Base-by-base conservation (phyloP, 2,797 vertebrate genomes). In the Clarias platycephalus region DNA sequence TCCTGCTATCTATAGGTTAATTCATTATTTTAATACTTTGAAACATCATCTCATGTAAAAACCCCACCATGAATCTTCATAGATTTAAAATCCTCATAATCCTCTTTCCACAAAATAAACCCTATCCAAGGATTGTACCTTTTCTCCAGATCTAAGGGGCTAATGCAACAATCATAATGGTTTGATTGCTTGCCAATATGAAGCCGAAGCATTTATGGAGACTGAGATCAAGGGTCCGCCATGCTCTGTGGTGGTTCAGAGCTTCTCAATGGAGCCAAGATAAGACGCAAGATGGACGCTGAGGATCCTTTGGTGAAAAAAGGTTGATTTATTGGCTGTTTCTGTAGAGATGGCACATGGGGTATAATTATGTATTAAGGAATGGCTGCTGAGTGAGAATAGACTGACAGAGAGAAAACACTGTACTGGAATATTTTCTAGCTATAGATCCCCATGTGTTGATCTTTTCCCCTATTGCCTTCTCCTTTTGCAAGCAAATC, bases 401-500 rank as follows among this genome's bases (percentile, higher is more conserved):
- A 76, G 26, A 67, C 77, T 83, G 79, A 70, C 64, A 57, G 86
- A 89, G 84, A 84, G 72, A 80, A 68, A 62, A 87, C 40, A 84
- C 44, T 76, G 57, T 64, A 75, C 76, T 60, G 26, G 55, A 82
- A 60, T 84, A 74, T 80, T 64, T 16, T 53, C 6, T 49, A 49
- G 72, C 74, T 88, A 79, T 88, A 77, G 26, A 84, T 85, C 57
- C 77, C 18, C 60, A 31, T 63, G 16, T 66, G 49, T 64, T 76
- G 68, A 80, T 88, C 55, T 70, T 28, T 84, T 34, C 62, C 40
- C 24, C 67, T 34, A 15, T 76, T 75, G 75, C 26, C 62, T 62
- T 75, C 53, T 89, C 90, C 93, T 89, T 89, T 91, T 94, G 88
- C 89, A 86, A 82, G 77, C 84, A 84, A 90, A 94, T 94, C 93